Conservation (phyloP, 2,797 vertebrate species). For the Masticophis lateralis region DNA sequence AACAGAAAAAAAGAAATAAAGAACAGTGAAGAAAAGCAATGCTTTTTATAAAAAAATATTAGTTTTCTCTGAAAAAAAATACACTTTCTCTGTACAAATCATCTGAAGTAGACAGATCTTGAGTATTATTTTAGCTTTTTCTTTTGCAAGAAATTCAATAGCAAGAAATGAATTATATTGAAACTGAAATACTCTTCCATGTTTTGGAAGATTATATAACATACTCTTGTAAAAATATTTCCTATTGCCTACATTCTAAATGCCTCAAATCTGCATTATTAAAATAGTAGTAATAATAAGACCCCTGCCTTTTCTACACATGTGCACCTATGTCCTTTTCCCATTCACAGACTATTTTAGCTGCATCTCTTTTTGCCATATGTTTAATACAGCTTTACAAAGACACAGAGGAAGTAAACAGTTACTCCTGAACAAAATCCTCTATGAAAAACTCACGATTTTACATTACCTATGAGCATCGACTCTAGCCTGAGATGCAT, state of each 20-base stretch:
- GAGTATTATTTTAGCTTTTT: background rate
- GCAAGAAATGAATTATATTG: background rate
- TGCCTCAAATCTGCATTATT: background rate
- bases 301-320: background rate
- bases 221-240: background rate
- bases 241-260: background rate
- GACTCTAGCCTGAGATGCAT: conserved; percentile 94
- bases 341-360: background rate
- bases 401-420: background rate
- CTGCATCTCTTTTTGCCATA: background rate
- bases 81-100: background rate
- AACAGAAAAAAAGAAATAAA: background rate
- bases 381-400: background rate
- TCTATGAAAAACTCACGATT: background rate
- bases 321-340: background rate
- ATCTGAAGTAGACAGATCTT: background rate
- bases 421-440: background rate
- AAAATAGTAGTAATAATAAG: background rate
- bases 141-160: background rate
- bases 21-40: background rate
- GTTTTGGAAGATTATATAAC: background rate
- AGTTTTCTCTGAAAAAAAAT: background rate
- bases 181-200: background rate
- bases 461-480: conserved; percentile 91
- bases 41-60: background rate